These are phyloP conservation scores for Anthophora plumipes DNA, from an alignment of 2,888 invertebrate genomes.

Conservation along the genomic window DNA sequence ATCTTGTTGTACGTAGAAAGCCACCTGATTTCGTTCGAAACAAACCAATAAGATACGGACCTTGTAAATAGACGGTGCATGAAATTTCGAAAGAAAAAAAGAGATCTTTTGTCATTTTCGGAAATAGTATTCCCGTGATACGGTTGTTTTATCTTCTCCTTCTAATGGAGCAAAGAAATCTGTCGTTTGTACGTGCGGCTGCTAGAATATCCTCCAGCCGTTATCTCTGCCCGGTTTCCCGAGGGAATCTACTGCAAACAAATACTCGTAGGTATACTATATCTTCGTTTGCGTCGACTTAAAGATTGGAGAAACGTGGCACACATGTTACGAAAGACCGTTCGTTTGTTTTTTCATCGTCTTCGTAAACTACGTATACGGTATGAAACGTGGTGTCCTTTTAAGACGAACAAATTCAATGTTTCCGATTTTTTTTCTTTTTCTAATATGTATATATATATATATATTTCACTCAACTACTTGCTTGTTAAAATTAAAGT, in stretches of 20 bases:
- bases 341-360: conserved; percentile 51
- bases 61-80: neutral
- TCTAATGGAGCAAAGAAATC: conserved; percentile 19
- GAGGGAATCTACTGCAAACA: conserved; percentile 72
- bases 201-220: conserved; percentile 54
- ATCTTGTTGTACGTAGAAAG: neutral
- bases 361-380: conserved; percentile 28
- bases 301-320: conserved; percentile 31
- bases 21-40: neutral
- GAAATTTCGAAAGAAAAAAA: neutral
- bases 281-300: conserved; percentile 47
- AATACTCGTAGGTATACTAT: too few relatives aligned
- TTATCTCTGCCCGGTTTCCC: conserved; percentile 62
- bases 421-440: neutral
- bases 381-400: conserved; percentile 5
- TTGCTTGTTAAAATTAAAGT: too few relatives aligned
- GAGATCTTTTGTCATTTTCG: conserved; percentile 19
- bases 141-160: conserved; percentile 30
- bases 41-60: neutral
- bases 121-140: conserved; percentile 20
- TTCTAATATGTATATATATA: neutral
- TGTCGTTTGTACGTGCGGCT: conserved; percentile 16
- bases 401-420: conserved; percentile 7
- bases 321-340: conserved; percentile 44
- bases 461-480: too few relatives aligned